Percentiles rank a stretch among this genome's conserved stretches.
phyloP scores from a whole-genome alignment of 2,888 invertebrate species.

The Netelia inedita region DNA sequence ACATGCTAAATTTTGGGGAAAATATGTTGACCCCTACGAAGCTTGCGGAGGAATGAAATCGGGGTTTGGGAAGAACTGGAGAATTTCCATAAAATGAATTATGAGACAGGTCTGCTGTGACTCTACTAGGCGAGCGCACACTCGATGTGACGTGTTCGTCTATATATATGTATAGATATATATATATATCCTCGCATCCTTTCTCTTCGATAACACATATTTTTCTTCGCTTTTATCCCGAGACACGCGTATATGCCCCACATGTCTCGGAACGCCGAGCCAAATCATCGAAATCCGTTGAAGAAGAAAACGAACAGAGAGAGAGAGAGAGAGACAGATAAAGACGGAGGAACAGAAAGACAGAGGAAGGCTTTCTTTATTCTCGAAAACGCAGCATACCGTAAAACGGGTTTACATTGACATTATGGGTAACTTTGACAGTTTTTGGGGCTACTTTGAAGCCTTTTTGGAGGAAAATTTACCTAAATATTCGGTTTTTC shows the following conservation, averaged over 20 bases:
- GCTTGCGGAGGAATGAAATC: slow-evolving; percentile 23
- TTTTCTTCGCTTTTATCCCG: slow-evolving; percentile 45
- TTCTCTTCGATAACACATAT: slow-evolving; percentile 53
- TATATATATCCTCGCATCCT: slow-evolving; percentile 4
- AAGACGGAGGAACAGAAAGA: not conserved
- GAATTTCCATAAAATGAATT: slow-evolving; percentile 82
- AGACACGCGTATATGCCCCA: not conserved
- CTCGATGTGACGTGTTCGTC: slow-evolving; percentile 27
- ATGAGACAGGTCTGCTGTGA: slow-evolving; percentile 75
- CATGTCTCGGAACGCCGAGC: slow-evolving; percentile 4
- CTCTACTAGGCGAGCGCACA: slow-evolving; percentile 51
- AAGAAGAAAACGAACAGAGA: slow-evolving; percentile 52
- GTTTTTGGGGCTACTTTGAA: too few relatives aligned
- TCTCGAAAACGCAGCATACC: too few relatives aligned
- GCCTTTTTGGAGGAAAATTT: too few relatives aligned
- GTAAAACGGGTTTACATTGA: too few relatives aligned
- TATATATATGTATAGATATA: not conserved
- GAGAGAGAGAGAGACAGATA: slow-evolving; percentile 1
- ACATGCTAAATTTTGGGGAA: slow-evolving; percentile 83
- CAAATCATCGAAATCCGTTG: slow-evolving; percentile 54
- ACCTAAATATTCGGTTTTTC: too few relatives aligned
- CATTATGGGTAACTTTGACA: too few relatives aligned
- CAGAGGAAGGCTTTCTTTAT: not conserved
- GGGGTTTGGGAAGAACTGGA: slow-evolving; percentile 27
- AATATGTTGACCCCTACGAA: slow-evolving; percentile 80